Evolutionary conservation across 2,113 vertebrate species (phyloP).

Genomic region (Aegithalos caudatus): DNA sequence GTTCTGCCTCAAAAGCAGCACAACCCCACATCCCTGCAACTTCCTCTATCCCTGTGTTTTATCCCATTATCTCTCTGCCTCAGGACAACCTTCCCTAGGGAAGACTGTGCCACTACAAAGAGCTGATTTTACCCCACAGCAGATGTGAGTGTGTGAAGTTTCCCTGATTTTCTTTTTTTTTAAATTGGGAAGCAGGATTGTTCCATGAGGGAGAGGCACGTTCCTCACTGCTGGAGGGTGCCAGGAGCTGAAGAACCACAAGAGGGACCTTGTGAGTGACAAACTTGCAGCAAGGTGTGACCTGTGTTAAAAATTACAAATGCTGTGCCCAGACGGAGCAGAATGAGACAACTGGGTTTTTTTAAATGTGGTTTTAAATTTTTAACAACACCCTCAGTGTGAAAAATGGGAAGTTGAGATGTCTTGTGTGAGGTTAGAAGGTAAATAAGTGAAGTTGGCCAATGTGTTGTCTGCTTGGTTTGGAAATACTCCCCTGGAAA

Average conservation of each 20-base stretch:
- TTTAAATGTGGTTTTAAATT: background rate
- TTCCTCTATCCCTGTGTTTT: background rate
- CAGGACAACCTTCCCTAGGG: background rate
- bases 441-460: background rate
- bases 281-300: background rate
- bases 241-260: background rate
- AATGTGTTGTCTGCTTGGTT: background rate
- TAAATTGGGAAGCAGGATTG: background rate
- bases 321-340: fast-evolving
- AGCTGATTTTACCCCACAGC: background rate
- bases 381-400: background rate
- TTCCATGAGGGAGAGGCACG: background rate
- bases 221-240: background rate
- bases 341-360: background rate
- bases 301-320: background rate
- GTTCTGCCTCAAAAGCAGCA: background rate
- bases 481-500: background rate
- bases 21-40: fast-evolving
- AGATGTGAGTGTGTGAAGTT: fast-evolving
- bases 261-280: background rate
- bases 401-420: background rate
- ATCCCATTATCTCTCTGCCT: background rate
- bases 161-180: background rate
- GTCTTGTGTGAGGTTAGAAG: background rate
- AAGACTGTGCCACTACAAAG: fast-evolving